These are phyloP conservation scores for Acleris sparsana DNA, from an alignment of 2,888 invertebrate species.

Conservation along the genomic window DNA sequence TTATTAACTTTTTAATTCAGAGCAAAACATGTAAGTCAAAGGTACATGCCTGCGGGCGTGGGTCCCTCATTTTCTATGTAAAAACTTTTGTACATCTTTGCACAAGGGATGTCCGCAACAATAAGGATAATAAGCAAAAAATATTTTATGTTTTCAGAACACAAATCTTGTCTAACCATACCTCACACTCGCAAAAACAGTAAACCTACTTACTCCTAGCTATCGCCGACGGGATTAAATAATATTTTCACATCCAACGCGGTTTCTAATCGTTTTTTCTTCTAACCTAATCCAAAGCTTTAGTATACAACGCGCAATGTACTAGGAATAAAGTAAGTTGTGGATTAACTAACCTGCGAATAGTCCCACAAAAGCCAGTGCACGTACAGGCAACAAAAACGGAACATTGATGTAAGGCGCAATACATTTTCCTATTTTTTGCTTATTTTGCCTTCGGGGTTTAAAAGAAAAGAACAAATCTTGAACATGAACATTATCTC, in stretches of 20 bases:
- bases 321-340: neutral
- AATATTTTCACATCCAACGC: slow-evolving; percentile 6
- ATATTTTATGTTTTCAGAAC: slow-evolving; percentile 47
- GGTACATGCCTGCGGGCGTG: slow-evolving; percentile 8
- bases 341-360: neutral
- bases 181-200: slow-evolving; percentile 51
- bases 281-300: neutral
- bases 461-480: slow-evolving; percentile 17
- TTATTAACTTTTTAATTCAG: slow-evolving; percentile 19
- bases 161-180: slow-evolving; percentile 57
- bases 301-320: slow-evolving; percentile 1
- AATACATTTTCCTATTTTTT: slow-evolving; percentile 56
- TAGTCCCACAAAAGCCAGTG: slow-evolving; percentile 25
- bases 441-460: slow-evolving; percentile 44
- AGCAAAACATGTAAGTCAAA: slow-evolving; percentile 14
- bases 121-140: slow-evolving; percentile 50
- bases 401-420: slow-evolving; percentile 53
- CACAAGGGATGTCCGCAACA: slow-evolving; percentile 31
- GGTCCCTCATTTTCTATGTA: slow-evolving; percentile 31
- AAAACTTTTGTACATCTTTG: slow-evolving; percentile 33
- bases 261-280: neutral
- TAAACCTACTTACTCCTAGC: slow-evolving; percentile 16
- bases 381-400: slow-evolving; percentile 53
- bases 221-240: neutral
- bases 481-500: slow-evolving; percentile 12